Percentiles rank a stretch among this genome's conserved stretches.
Evolutionary conservation across 35 echinoderm and acorn worm species (phyloP).

Genomic region (Stichopus chloronotus): DNA sequence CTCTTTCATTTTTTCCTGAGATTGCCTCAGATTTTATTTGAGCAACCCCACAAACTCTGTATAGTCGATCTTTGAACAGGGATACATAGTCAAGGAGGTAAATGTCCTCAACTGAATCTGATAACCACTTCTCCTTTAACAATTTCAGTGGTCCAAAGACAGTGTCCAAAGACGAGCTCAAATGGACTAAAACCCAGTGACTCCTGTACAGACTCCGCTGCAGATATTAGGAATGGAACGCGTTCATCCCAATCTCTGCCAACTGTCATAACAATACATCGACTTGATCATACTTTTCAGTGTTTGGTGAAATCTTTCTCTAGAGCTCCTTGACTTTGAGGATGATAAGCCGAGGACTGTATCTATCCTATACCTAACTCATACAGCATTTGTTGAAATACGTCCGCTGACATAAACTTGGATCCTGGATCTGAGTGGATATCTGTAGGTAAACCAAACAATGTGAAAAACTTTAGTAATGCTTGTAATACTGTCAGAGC

Average conservation of each 20-base stretch:
- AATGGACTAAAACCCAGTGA: slow-evolving; percentile 80
- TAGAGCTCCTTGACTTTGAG: slow-evolving; percentile 65
- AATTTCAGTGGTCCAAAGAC: slow-evolving; percentile 15
- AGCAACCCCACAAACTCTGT: slow-evolving; percentile 31
- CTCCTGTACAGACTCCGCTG: slow-evolving; percentile 62
- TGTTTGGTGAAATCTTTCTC: slow-evolving; percentile 73
- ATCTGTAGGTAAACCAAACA: slow-evolving; percentile 65
- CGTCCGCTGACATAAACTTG: slow-evolving; percentile 73
- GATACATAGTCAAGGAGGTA: slow-evolving; percentile 42
- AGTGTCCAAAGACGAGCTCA: slow-evolving; percentile 63
- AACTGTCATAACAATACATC: slow-evolving; percentile 61
- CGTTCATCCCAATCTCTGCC: slow-evolving; percentile 76
- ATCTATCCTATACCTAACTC: slow-evolving; percentile 56
- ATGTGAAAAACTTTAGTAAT: slow-evolving; percentile 77
- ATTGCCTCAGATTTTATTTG: slow-evolving; percentile 29
- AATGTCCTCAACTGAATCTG: not conserved
- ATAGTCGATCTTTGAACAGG: not conserved
- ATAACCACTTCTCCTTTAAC: slow-evolving; percentile 37
- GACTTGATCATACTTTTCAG: slow-evolving; percentile 80
- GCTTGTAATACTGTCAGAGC: slow-evolving; percentile 57
- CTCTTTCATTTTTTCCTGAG: slow-evolving; percentile 14
- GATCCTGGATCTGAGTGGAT: slow-evolving; percentile 75
- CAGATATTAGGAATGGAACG: slow-evolving; percentile 65
- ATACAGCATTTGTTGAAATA: slow-evolving; percentile 71
- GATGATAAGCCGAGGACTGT: slow-evolving; percentile 67